phyloP scores from a whole-genome alignment of 2,113 vertebrate genomes.

The Leptobrachium leishanense region DNA sequence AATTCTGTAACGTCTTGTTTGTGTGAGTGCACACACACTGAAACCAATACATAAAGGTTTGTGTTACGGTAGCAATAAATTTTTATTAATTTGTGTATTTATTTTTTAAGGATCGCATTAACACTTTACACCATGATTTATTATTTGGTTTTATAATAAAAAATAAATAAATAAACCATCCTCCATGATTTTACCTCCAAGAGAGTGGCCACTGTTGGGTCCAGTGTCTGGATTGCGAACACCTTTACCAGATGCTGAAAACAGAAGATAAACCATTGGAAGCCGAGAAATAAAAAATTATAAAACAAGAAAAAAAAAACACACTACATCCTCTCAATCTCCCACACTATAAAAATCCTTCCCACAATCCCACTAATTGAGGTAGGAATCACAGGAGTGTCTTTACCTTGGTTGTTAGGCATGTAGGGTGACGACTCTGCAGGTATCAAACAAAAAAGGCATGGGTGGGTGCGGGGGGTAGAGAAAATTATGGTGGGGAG shows the following conservation, averaged over 20 bases:
- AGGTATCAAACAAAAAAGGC: conserved; percentile 73
- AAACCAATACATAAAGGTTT: not conserved
- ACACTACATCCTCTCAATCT: not conserved
- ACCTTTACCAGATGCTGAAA: conserved; percentile 83
- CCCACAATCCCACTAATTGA: not conserved
- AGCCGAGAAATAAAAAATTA: not conserved
- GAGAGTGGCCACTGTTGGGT: conserved; percentile 68
- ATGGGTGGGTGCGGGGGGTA: not conserved
- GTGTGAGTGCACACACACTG: not conserved
- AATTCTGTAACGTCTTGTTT: not conserved
- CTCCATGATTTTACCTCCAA: conserved; percentile 71
- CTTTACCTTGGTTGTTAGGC: conserved; percentile 99
- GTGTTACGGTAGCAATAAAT: too few relatives aligned
- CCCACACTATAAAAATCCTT: not conserved
- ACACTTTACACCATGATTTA: too few relatives aligned
- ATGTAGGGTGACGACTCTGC: conserved; percentile 99
- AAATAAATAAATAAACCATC: too few relatives aligned
- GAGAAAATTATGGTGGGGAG: not conserved
- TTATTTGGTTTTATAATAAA: too few relatives aligned
- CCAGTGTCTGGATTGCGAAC: conserved; percentile 64
- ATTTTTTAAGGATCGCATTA: too few relatives aligned
- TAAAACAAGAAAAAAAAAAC: not conserved
- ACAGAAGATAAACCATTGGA: conserved; percentile 12
- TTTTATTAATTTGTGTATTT: too few relatives aligned
- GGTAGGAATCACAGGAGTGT: not conserved